Evolutionary conservation across 2,888 invertebrate genomes (phyloP).

Genomic region (Spodoptera littoralis): DNA sequence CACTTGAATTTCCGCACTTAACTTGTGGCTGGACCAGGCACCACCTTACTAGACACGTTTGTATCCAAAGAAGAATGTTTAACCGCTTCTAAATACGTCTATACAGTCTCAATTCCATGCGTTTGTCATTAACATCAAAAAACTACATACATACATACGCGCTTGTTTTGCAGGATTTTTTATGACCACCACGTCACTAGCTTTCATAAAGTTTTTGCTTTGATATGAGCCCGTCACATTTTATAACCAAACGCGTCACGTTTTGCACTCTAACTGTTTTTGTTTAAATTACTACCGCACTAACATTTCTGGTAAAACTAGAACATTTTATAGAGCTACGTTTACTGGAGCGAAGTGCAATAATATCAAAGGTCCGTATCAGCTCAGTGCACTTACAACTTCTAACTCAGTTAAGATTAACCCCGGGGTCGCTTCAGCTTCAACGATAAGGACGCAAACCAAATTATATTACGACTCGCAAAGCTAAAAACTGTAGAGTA

Average conservation of each 20-base stretch:
- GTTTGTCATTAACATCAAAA: constrained; percentile 4
- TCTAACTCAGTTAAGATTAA: constrained; percentile 56
- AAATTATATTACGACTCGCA: constrained; percentile 46
- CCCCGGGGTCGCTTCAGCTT: constrained; percentile 42
- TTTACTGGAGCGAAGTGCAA: constrained; percentile 44
- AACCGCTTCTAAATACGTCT: too few relatives aligned
- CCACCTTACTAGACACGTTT: constrained; percentile 27
- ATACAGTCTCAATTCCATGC: too few relatives aligned
- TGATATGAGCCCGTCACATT: constrained; percentile 39
- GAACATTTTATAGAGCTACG: constrained; percentile 34
- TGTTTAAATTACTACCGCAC: constrained; percentile 40
- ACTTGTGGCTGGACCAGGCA: constrained; percentile 24
- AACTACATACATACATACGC: background rate
- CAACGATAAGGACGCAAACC: constrained; percentile 29
- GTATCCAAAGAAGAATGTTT: too few relatives aligned
- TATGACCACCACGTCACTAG: constrained; percentile 25
- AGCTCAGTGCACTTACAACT: constrained; percentile 53
- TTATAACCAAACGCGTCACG: constrained; percentile 40
- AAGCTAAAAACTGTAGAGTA: constrained; percentile 40
- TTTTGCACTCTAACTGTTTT: constrained; percentile 47
- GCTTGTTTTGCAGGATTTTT: constrained; percentile 14
- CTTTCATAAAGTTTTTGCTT: constrained; percentile 51
- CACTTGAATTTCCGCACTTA: constrained; percentile 38
- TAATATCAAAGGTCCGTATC: constrained; percentile 54
- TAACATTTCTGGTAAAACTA: constrained; percentile 16